phyloP scores from a whole-genome alignment of 2,797 vertebrate species.

The Hypotaenidia philippensis region DNA sequence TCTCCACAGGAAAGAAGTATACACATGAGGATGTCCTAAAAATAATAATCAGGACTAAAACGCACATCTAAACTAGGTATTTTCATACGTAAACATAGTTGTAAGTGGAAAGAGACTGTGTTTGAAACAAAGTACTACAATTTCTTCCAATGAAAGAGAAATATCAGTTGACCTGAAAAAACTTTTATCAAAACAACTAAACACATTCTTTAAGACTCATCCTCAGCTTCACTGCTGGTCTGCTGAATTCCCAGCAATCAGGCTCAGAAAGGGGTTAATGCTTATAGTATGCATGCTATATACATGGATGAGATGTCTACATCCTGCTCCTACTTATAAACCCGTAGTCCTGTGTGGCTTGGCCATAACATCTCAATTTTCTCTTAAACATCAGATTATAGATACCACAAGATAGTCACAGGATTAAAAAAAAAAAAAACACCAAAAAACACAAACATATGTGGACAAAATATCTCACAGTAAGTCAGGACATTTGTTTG shows the following conservation, averaged over 20 bases:
- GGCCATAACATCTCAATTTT: background rate
- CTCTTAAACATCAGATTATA: background rate
- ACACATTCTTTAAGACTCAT: background rate
- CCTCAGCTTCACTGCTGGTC: background rate
- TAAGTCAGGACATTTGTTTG: background rate
- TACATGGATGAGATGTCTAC: background rate
- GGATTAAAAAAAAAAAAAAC: background rate
- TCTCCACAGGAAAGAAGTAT: background rate
- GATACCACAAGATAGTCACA: background rate
- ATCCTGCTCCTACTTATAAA: background rate
- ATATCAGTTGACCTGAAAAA: background rate
- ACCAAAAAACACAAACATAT: background rate
- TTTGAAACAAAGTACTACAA: background rate
- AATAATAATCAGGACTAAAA: background rate
- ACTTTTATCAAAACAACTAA: background rate
- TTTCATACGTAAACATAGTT: background rate
- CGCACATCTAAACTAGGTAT: rapidly evolving
- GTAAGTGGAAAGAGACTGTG: background rate
- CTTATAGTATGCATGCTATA: background rate
- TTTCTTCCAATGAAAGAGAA: background rate
- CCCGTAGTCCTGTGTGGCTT: background rate
- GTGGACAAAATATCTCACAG: background rate
- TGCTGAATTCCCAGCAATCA: background rate
- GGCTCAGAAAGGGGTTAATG: background rate
- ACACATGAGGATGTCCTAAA: background rate